phyloP scores from a whole-genome alignment of 2,113 vertebrate genomes.

The Craseonycteris thonglongyai region DNA sequence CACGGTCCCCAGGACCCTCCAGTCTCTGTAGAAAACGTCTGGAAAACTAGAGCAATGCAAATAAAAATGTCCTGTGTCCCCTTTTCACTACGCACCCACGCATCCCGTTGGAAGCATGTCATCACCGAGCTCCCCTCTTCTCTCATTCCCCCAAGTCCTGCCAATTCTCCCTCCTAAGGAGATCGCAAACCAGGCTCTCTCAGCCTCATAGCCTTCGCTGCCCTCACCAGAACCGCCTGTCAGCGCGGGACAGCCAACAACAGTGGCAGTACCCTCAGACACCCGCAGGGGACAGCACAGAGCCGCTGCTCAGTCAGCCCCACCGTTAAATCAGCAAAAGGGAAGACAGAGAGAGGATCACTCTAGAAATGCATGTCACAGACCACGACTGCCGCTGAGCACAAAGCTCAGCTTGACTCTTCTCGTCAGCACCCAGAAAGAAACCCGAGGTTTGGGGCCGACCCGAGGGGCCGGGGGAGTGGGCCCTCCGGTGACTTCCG shows the following conservation, averaged over 20 bases:
- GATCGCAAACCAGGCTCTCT: background rate
- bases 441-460: fast-evolving
- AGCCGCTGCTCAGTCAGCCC: background rate
- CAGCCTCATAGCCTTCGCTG: fast-evolving
- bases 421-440: fast-evolving
- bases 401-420: background rate
- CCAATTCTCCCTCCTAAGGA: fast-evolving
- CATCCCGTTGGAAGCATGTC: background rate
- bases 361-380: background rate
- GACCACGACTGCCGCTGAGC: background rate
- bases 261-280: background rate
- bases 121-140: background rate
- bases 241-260: too few relatives aligned
- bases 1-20: background rate
- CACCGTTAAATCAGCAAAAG: background rate
- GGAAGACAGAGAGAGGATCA: fast-evolving
- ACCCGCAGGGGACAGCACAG: background rate
- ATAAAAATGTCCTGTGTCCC: too few relatives aligned
- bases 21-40: background rate
- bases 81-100: background rate
- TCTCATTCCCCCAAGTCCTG: background rate
- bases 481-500: too few relatives aligned
- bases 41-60: background rate
- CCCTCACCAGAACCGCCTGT: fast-evolving
- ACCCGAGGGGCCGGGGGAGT: fast-evolving